Base-by-base conservation (phyloP, 1,140 invertebrate species). In the Ceratitis capitata region DNA sequence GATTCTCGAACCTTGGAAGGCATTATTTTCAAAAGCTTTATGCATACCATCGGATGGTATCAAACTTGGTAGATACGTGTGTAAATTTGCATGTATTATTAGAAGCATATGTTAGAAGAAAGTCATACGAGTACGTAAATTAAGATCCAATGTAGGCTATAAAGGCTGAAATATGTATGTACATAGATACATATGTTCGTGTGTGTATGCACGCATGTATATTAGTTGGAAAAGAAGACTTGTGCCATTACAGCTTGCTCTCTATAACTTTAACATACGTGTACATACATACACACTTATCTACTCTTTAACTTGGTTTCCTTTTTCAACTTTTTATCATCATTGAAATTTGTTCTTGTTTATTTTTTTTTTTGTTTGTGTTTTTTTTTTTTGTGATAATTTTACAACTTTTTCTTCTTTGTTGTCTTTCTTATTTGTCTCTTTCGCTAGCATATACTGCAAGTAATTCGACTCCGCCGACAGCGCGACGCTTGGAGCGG, bases 261-360 rank as follows among this genome's bases (percentile, higher is more conserved):
- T 47, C 39, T 14, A 26, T 23, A n/a, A n/a, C n/a, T n/a, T n/a
- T n/a, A n/a, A n/a, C n/a, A n/a, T n/a, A n/a, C n/a, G n/a, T n/a
- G n/a, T n/a, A n/a, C n/a, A n/a, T n/a, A n/a, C n/a, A n/a, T n/a
- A n/a, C 14, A 1, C 29, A 39, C 61, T 6, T 19, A 1, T 42
- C 26, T 42, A 9, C 69, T 78, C 39, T 47, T 78, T n/a, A 45
- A 78, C 19, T 47, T 78, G 35, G 69, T 78, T 78, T 45, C 69
- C 69, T 78, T 78, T 78, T 78, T 45, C 69, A 78, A 45, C 39
- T 47, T 78, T 78, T 78, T 45, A 26, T 78, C 45, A 78, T 45
- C 69, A 78, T 26, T 78, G 7, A 78, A 78, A 10, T 23, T 78
- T 78, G 69, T 78, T 45, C 39, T 42, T 78, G 23, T 78, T 45